These are phyloP conservation scores for Echiichthys vipera DNA, from an alignment of 2,797 vertebrate species.

Conservation along the genomic window DNA sequence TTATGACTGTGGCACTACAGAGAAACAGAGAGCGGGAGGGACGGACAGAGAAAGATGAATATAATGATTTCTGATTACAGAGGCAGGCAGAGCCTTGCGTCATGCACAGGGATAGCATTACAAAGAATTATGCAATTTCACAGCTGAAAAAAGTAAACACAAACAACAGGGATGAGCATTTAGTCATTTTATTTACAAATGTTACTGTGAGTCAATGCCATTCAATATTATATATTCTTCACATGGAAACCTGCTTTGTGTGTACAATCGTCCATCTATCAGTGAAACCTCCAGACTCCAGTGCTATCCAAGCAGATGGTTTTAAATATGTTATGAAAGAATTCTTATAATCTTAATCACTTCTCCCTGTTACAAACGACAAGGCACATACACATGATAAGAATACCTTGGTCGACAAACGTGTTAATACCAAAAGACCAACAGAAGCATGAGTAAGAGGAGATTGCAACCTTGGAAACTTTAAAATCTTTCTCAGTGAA, in stretches of 20 bases:
- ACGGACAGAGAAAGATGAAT: constrained; percentile 46
- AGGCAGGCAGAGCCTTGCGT: constrained; percentile 52
- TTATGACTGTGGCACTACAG: constrained; percentile 58
- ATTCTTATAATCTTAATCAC: constrained; percentile 66
- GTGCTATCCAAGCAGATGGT: constrained; percentile 60
- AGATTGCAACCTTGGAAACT: constrained; percentile 49
- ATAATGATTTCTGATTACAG: constrained; percentile 67
- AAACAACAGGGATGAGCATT: constrained; percentile 48
- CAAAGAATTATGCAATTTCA: constrained; percentile 31
- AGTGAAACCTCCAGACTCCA: constrained; percentile 59
- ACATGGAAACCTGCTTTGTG: constrained; percentile 40
- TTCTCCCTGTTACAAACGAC: constrained; percentile 71
- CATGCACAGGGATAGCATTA: constrained; percentile 37
- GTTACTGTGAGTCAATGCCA: constrained; percentile 66
- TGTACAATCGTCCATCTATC: constrained; percentile 60
- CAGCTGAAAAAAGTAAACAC: neutral
- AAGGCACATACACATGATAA: constrained; percentile 75
- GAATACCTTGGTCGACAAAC: constrained; percentile 50
- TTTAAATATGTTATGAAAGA: constrained; percentile 75
- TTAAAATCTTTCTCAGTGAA: constrained; percentile 49
- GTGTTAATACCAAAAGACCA: constrained; percentile 60
- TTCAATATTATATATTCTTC: constrained; percentile 54
- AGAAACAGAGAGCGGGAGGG: constrained; percentile 49
- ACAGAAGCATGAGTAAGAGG: constrained; percentile 52
- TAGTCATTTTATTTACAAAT: constrained; percentile 86